Percentiles rank a stretch among this genome's conserved stretches.
phyloP scores from a whole-genome alignment of 2,797 vertebrate genomes.

The Sebastes umbrosus region DNA sequence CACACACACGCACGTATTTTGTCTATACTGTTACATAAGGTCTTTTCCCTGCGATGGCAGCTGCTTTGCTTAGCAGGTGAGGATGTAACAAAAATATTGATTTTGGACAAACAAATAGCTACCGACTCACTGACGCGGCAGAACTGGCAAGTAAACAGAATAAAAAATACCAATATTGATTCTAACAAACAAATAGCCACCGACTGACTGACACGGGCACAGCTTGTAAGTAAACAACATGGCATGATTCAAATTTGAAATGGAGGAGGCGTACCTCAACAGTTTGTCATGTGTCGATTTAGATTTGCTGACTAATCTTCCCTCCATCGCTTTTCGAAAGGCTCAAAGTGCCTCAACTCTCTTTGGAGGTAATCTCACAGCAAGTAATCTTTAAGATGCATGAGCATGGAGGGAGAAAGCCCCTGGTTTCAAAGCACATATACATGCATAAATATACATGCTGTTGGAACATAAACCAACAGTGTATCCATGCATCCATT shows the following conservation, averaged over 20 bases:
- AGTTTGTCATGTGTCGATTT: slow-evolving; percentile 54
- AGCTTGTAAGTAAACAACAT: slow-evolving; percentile 58
- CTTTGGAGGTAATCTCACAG: slow-evolving; percentile 35
- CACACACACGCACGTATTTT: slow-evolving; percentile 14
- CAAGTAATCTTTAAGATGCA: slow-evolving; percentile 54
- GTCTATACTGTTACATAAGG: slow-evolving; percentile 62
- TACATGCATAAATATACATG: slow-evolving; percentile 48
- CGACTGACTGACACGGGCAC: slow-evolving; percentile 49
- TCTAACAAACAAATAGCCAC: slow-evolving; percentile 62
- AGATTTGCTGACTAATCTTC: slow-evolving; percentile 59
- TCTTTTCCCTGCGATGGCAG: slow-evolving; percentile 56
- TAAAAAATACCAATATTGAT: slow-evolving; percentile 69
- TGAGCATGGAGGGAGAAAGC: slow-evolving; percentile 31
- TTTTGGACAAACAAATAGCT: slow-evolving; percentile 71
- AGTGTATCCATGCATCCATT: slow-evolving; percentile 55
- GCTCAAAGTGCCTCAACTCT: slow-evolving; percentile 31
- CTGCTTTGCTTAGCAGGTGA: slow-evolving; percentile 74
- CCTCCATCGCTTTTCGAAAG: slow-evolving; percentile 22
- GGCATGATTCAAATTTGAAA: slow-evolving; percentile 51
- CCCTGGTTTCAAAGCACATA: slow-evolving; percentile 24
- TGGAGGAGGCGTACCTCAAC: not conserved
- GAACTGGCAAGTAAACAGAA: slow-evolving; percentile 67
- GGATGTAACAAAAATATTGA: slow-evolving; percentile 75
- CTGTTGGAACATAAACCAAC: slow-evolving; percentile 31
- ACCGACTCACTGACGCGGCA: slow-evolving; percentile 70